Percentiles rank a stretch among this genome's conserved stretches.
These are phyloP conservation scores for Drosophila ogumai DNA, from an alignment of 1,140 invertebrate genomes.

Conservation along the genomic window DNA sequence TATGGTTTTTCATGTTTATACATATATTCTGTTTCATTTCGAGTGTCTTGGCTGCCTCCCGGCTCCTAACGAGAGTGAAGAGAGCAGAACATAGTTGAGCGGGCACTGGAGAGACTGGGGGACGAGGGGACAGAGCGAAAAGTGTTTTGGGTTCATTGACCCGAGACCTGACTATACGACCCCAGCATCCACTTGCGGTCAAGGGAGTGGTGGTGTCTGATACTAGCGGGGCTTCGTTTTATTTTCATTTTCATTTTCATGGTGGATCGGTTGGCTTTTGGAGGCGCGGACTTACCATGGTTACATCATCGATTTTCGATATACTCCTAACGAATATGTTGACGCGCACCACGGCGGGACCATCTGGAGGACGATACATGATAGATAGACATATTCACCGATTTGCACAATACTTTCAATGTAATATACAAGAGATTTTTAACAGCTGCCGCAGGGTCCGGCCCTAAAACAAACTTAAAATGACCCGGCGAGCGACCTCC, in stretches of 20 bases:
- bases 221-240: slow-evolving; percentile 17
- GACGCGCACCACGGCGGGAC: slow-evolving; percentile 95
- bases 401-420: slow-evolving; percentile 64
- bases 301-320: slow-evolving; percentile 99
- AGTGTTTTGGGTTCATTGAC: slow-evolving; percentile 22
- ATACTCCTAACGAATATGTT: slow-evolving; percentile 99
- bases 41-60: slow-evolving; percentile 37
- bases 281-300: slow-evolving; percentile 93
- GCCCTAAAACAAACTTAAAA: slow-evolving; percentile 47
- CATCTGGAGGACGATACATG: slow-evolving; percentile 89
- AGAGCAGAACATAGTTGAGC: slow-evolving; percentile 17
- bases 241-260: slow-evolving; percentile 8
- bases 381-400: slow-evolving; percentile 81
- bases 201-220: slow-evolving; percentile 25
- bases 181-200: slow-evolving; percentile 31
- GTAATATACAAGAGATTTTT: slow-evolving; percentile 68
- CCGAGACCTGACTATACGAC: slow-evolving; percentile 23
- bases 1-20: slow-evolving; percentile 46
- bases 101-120: background rate
- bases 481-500: slow-evolving; percentile 18
- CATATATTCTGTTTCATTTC: slow-evolving; percentile 37
- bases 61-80: slow-evolving; percentile 25
- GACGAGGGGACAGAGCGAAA: background rate
- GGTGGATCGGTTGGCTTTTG: slow-evolving; percentile 45
- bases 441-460: slow-evolving; percentile 54